A percentile compares a stretch with the other conserved stretches of the same genome.
Evolutionary conservation across 2,888 invertebrate species (phyloP).

Genomic region (Hanleya hanleyi): DNA sequence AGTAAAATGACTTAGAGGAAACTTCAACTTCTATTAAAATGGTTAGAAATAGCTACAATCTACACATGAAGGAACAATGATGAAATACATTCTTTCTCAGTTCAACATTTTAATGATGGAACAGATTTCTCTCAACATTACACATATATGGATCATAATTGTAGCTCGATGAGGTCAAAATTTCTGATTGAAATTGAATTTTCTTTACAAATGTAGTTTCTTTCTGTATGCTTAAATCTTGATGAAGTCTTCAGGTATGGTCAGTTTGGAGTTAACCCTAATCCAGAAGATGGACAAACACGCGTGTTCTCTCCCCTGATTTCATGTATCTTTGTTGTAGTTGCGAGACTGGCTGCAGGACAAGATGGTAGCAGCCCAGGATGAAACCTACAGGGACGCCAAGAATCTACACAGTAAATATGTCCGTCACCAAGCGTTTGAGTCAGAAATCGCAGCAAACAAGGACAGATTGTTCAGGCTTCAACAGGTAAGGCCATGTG

Average conservation of each 20-base stretch:
- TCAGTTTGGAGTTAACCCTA: not conserved
- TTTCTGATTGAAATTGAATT: too few species aligned
- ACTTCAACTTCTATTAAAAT: too few species aligned
- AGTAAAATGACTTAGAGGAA: too few species aligned
- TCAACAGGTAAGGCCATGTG: slow-evolving; percentile 53
- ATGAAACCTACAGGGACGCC: slow-evolving; percentile 97
- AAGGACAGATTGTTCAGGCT: slow-evolving; percentile 73
- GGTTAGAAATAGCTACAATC: too few species aligned
- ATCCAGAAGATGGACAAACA: not conserved
- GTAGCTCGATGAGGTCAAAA: too few species aligned
- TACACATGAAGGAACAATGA: too few species aligned
- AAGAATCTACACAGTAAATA: slow-evolving; percentile 99
- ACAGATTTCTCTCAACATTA: too few species aligned
- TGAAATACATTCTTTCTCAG: too few species aligned
- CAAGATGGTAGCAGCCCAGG: slow-evolving; percentile 98
- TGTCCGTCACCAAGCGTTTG: slow-evolving; percentile 99
- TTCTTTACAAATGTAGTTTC: too few species aligned
- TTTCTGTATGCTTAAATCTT: too few species aligned
- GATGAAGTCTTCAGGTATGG: not conserved
- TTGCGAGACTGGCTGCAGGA: slow-evolving; percentile 99
- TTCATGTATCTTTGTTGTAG: slow-evolving; percentile 43
- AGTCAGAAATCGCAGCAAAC: slow-evolving; percentile 98
- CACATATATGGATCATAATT: too few species aligned
- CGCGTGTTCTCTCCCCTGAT: not conserved
- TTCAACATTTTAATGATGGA: too few species aligned